phyloP scores from a whole-genome alignment of 1,140 invertebrate genomes.

The Antheraea pernyi region DNA sequence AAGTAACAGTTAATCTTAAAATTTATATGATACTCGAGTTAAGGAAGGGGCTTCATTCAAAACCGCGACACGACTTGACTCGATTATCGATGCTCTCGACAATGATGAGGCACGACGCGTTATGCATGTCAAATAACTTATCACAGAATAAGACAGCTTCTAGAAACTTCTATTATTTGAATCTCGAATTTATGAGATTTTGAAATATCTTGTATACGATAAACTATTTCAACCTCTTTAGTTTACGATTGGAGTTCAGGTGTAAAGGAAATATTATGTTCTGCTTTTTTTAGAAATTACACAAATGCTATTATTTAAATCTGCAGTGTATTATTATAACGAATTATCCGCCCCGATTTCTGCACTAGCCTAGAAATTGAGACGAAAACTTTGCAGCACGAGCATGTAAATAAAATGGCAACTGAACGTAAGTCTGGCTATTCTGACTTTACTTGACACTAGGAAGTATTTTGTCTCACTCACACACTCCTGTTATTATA shows the following conservation, averaged over 20 bases:
- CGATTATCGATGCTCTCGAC: conserved; percentile 12
- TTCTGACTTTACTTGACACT: too few species aligned
- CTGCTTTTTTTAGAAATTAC: too few species aligned
- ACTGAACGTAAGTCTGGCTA: too few species aligned
- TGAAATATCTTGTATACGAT: not conserved
- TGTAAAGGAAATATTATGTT: too few species aligned
- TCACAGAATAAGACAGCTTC: conserved; percentile 5
- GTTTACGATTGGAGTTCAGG: not conserved
- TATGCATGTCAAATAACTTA: conserved; percentile 11
- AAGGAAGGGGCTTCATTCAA: conserved; percentile 11
- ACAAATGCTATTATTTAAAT: too few species aligned
- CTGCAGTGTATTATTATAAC: too few species aligned
- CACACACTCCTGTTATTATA: too few species aligned
- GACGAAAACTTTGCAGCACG: too few species aligned
- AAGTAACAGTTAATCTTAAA: not conserved
- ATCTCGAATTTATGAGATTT: not conserved
- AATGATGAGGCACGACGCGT: conserved; percentile 9
- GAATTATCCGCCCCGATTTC: too few species aligned
- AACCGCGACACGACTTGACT: conserved; percentile 15
- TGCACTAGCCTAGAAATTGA: too few species aligned
- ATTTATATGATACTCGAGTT: not conserved
- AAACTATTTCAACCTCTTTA: not conserved
- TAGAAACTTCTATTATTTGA: not conserved
- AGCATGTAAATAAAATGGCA: too few species aligned
- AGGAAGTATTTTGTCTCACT: too few species aligned